Evolutionary conservation across 2,113 vertebrate genomes (phyloP).

Genomic region (Melanerpes aurifrons): DNA sequence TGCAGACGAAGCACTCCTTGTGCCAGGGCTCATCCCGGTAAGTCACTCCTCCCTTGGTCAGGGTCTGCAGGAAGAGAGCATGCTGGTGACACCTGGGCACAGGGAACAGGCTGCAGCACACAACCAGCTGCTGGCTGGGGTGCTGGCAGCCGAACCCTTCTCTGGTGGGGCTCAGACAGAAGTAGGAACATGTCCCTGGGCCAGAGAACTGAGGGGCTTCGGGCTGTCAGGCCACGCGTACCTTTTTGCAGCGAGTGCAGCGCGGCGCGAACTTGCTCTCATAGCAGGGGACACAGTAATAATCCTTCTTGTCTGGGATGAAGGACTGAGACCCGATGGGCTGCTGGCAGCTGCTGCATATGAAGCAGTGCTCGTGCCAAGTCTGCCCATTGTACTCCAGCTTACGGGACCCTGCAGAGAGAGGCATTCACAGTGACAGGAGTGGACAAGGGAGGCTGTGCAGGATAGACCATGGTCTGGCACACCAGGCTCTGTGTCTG

Average conservation of each 20-base stretch:
- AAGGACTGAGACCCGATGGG: conserved; percentile 97
- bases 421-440: background rate
- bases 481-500: background rate
- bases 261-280: conserved; percentile 98
- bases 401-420: conserved; percentile 90
- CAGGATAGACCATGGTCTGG: background rate
- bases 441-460: background rate
- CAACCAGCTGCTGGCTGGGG: rapidly evolving
- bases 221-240: conserved; percentile 24
- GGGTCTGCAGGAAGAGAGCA: conserved; percentile 77
- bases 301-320: conserved; percentile 94
- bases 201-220: background rate
- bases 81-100: background rate
- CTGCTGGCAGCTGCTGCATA: conserved; percentile 95
- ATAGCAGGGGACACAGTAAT: conserved; percentile 97
- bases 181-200: background rate
- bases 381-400: conserved; percentile 95
- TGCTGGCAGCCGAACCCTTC: background rate
- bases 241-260: conserved; percentile 97
- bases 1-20: conserved; percentile 97
- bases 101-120: rapidly evolving
- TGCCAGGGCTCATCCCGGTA: conserved; percentile 98
- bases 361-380: conserved; percentile 96
- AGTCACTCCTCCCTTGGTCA: conserved; percentile 97
- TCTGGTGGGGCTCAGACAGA: background rate